These are phyloP conservation scores for Solen grandis DNA, from an alignment of 1,140 invertebrate genomes.

Conservation along the genomic window DNA sequence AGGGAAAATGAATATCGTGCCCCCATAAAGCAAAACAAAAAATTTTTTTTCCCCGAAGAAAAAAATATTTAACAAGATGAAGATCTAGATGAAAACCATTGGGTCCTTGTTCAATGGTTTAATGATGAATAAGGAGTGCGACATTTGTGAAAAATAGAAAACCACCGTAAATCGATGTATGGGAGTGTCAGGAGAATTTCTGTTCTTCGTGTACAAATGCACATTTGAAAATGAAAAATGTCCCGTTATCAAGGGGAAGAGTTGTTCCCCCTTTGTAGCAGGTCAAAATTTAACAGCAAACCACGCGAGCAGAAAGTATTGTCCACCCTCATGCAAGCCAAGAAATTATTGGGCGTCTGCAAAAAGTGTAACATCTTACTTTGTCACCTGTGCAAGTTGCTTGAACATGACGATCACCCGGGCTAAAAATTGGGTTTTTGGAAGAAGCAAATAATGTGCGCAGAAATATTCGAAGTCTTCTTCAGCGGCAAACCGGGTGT, in stretches of 20 bases:
- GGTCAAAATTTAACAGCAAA: too few relatives aligned
- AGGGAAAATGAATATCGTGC: background rate
- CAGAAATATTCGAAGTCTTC: background rate
- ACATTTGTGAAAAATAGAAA: constrained; percentile 25
- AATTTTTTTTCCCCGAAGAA: constrained; percentile 8
- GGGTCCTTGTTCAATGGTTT: background rate
- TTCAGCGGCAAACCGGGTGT: constrained; percentile 11
- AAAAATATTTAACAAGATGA: background rate
- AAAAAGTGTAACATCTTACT: constrained; percentile 15
- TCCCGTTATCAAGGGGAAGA: constrained; percentile 17
- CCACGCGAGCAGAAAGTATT: constrained; percentile 9
- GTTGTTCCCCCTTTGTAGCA: constrained; percentile 28
- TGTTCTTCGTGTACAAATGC: constrained; percentile 34
- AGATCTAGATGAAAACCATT: background rate
- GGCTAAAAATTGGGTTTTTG: constrained; percentile 19
- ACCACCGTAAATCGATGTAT: constrained; percentile 32
- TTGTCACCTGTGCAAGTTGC: constrained; percentile 27
- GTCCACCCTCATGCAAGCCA: constrained; percentile 13
- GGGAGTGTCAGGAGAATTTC: constrained; percentile 34
- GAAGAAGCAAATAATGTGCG: constrained; percentile 36
- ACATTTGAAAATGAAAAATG: constrained; percentile 38
- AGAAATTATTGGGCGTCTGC: constrained; percentile 25
- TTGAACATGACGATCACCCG: constrained; percentile 35
- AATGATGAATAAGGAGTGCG: constrained; percentile 1
- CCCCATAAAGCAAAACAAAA: constrained; percentile 21